A percentile compares a stretch with the other conserved stretches of the same genome.
These are phyloP conservation scores for Stramonita haemastoma DNA, from an alignment of 2,888 invertebrate species.

Conservation along the genomic window DNA sequence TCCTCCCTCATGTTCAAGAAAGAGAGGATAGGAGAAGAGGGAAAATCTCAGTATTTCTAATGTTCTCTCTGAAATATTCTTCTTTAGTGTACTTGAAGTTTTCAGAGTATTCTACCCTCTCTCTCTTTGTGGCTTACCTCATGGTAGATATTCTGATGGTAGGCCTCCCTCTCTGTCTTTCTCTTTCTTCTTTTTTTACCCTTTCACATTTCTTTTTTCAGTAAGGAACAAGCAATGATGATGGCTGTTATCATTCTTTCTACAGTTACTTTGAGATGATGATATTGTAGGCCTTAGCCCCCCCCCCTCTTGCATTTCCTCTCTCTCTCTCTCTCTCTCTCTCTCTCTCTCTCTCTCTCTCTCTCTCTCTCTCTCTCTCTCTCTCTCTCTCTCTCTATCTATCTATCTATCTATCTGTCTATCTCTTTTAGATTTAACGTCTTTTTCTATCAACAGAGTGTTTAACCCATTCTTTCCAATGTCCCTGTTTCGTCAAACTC, in stretches of 20 bases:
- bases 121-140: too few relatives aligned
- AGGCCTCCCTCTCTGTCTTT: neutral
- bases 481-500: too few relatives aligned
- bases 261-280: too few relatives aligned
- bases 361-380: neutral
- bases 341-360: neutral
- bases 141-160: neutral
- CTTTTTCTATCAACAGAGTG: neutral
- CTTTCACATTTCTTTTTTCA: neutral
- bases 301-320: neutral
- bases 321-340: neutral
- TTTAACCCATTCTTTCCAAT: neutral
- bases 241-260: too few relatives aligned
- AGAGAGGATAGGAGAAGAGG: too few relatives aligned
- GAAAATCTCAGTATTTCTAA: too few relatives aligned
- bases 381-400: neutral
- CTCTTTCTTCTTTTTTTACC: neutral
- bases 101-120: neutral
- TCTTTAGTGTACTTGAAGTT: neutral
- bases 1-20: too few relatives aligned
- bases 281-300: too few relatives aligned
- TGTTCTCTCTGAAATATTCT: too few relatives aligned
- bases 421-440: neutral
- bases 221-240: too few relatives aligned
- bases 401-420: neutral